Evolutionary conservation across 2,113 vertebrate genomes (phyloP).

Genomic region (Chauna torquata): DNA sequence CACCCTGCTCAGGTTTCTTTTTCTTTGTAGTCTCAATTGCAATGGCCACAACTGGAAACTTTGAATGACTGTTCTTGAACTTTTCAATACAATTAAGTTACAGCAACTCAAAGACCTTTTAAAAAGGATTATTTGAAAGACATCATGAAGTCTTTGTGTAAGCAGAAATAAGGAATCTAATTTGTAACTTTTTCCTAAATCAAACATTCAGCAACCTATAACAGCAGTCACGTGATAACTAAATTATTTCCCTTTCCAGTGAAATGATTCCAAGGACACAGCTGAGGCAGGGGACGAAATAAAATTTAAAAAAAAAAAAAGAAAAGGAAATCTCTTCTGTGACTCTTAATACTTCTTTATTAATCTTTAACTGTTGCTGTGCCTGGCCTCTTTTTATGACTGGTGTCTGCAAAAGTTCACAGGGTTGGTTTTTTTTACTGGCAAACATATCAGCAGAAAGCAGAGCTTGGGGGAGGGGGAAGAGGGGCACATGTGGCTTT

Average conservation of each 20-base stretch:
- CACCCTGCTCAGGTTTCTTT: background rate
- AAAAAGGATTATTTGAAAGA: background rate
- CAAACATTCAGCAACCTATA: background rate
- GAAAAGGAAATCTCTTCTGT: background rate
- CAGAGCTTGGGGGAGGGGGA: background rate
- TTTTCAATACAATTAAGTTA: background rate
- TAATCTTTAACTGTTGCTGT: background rate
- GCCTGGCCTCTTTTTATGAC: background rate
- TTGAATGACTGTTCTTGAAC: background rate
- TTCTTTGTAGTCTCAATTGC: background rate
- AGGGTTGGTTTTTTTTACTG: slow-evolving; percentile 29
- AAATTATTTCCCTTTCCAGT: background rate
- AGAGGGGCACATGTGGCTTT: background rate
- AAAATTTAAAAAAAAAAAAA: background rate
- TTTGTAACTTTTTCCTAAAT: background rate
- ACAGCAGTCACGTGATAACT: background rate
- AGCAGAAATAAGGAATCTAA: background rate
- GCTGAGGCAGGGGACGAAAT: too few relatives aligned
- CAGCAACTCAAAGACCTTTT: background rate
- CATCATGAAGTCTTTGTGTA: background rate
- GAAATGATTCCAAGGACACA: background rate
- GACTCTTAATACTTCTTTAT: background rate
- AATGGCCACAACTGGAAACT: background rate
- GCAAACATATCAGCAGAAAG: background rate
- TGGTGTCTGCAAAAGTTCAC: background rate